Evolutionary conservation across 1,140 invertebrate genomes (phyloP), one percentile per base, ranked within the genome.

Genomic region (Drosophila cardini): DNA sequence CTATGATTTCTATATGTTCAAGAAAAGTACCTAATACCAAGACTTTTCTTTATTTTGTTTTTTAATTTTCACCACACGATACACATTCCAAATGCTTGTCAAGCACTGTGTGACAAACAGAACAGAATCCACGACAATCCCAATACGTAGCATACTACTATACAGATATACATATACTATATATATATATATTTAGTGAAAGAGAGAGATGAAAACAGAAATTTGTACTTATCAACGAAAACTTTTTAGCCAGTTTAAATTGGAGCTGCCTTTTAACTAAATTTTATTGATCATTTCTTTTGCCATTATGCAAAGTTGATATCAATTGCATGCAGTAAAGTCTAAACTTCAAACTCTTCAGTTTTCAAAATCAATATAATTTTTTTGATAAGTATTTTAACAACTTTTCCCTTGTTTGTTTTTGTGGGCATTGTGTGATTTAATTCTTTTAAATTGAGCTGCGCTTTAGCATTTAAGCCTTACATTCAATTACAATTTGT

Each of bases 371-470:
- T 26, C 52, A 43, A 64, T 65, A 69, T 79, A 80, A 76, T 86
- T 80, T 79, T 86, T 83, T 89, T 76, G 61, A 87, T 87, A 87
- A 82, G 83, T 83, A 87, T 86, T 86, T 86, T 86, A 74, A 75
- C 65, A 60, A 75, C 50, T 64, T 72, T 81, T 86, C 57, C 68
- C 21, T 26, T 5, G 42, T 75, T 69, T 3, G 67, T 38, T 73
- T 74, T 67, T 60, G 48, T 75, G 75, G 75, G 72, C 72, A 75
- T 71, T 78, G 65, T 86, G 83, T 86, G 79, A 86, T 82, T 52
- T 26, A 26, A 52, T 80, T 80, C 65, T 76, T 87, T 87, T 67
- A 64, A 38, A 78, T 80, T 67, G 78, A 82, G 71, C 64, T 79
- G 82, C 64, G 84, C 72, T 38, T 58, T 63, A 73, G 64, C 48